phyloP scores from a whole-genome alignment of 2,888 invertebrate species.

The Alsophila aescularia region DNA sequence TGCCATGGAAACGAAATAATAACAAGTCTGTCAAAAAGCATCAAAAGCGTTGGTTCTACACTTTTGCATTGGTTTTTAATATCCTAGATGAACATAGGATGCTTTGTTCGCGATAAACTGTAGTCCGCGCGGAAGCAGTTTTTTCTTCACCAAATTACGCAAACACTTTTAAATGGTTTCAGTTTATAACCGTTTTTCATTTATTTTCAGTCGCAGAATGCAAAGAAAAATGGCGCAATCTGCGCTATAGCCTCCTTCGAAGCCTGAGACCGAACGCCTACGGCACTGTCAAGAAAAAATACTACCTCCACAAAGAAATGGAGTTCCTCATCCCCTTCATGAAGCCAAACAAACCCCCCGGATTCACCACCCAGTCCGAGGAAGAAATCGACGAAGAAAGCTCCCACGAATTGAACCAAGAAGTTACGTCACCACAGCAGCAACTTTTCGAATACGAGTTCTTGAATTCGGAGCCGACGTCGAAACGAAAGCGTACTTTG shows the following conservation, averaged over 20 bases:
- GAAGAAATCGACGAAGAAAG: slow-evolving; percentile 46
- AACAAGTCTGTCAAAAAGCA: too few relatives aligned
- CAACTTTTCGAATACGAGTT: slow-evolving; percentile 33
- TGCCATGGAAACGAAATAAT: too few relatives aligned
- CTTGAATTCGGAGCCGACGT: slow-evolving; percentile 20
- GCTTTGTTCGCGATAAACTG: too few relatives aligned
- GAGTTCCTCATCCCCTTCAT: slow-evolving; percentile 55
- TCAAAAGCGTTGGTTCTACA: too few relatives aligned
- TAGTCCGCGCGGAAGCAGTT: too few relatives aligned
- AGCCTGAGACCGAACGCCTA: slow-evolving; percentile 51
- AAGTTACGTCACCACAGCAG: slow-evolving; percentile 29
- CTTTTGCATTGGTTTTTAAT: too few relatives aligned
- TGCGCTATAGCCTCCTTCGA: slow-evolving; percentile 55
- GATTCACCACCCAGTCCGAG: slow-evolving; percentile 32
- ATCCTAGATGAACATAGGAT: too few relatives aligned
- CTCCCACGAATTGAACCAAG: slow-evolving; percentile 23
- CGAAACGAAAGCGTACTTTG: slow-evolving; percentile 30
- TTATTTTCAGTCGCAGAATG: slow-evolving; percentile 50
- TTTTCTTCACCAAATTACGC: too few relatives aligned
- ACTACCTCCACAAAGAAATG: slow-evolving; percentile 57
- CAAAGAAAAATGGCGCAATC: slow-evolving; percentile 59
- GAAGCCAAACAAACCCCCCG: slow-evolving; percentile 35
- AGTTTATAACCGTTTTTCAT: not conserved
- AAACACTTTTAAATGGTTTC: too few relatives aligned
- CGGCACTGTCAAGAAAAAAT: slow-evolving; percentile 51